Conservation (phyloP, 2,888 invertebrate genomes). For the Dicyrtoma fusca region DNA sequence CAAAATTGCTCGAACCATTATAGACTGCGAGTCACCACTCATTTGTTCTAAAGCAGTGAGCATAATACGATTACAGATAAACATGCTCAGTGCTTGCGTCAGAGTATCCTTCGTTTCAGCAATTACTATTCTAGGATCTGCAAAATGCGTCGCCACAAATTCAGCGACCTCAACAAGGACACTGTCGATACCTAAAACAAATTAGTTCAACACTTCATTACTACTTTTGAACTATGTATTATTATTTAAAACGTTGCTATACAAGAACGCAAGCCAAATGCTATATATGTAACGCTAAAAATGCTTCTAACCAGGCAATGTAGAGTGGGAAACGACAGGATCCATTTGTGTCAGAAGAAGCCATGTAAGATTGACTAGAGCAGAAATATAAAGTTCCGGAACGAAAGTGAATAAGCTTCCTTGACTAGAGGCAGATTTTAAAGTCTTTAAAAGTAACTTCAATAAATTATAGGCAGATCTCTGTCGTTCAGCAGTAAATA, state of each 20-base stretch:
- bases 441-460: constrained; percentile 66
- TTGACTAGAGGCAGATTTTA: constrained; percentile 62
- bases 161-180: constrained; percentile 69
- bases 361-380: constrained; percentile 68
- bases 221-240: too few species aligned
- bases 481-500: constrained; percentile 70
- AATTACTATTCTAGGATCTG: constrained; percentile 73
- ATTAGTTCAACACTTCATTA: too few species aligned
- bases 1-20: constrained; percentile 71
- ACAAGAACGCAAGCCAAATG: too few species aligned
- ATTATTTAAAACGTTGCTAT: too few species aligned
- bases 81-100: constrained; percentile 75
- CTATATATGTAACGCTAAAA: too few species aligned
- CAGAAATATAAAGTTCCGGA: constrained; percentile 74
- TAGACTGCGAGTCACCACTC: constrained; percentile 67
- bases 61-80: constrained; percentile 74
- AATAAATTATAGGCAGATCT: constrained; percentile 67
- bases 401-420: constrained; percentile 72
- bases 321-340: constrained; percentile 67
- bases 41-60: constrained; percentile 73
- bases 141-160: constrained; percentile 75
- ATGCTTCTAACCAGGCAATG: constrained; percentile 63
- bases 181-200: constrained; percentile 60
- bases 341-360: constrained; percentile 70
- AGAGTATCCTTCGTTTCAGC: constrained; percentile 76